Percentiles rank a stretch among this genome's conserved stretches.
Evolutionary conservation across 2,113 vertebrate species (phyloP).

Genomic region (Cyphomyrus plagiostoma): DNA sequence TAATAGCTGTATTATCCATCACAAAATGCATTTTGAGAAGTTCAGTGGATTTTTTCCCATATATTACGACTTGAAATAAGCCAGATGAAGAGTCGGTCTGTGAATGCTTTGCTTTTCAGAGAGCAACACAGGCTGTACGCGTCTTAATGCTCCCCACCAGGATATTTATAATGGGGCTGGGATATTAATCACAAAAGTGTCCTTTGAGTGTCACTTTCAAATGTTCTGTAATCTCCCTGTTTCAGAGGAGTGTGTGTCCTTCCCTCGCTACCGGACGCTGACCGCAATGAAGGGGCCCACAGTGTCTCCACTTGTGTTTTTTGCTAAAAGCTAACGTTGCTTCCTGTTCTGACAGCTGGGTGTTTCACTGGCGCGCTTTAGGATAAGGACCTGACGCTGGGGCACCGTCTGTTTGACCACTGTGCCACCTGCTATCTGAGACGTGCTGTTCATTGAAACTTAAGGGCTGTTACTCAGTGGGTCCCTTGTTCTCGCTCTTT

Average conservation of each 20-base stretch:
- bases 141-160: neutral
- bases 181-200: neutral
- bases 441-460: neutral
- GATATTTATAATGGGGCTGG: neutral
- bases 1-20: neutral
- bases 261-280: neutral
- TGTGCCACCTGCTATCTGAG: neutral
- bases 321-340: neutral
- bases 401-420: neutral
- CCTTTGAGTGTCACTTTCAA: neutral
- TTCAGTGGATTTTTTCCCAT: neutral
- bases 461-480: neutral
- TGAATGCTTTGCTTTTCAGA: neutral
- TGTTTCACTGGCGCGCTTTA: neutral
- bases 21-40: neutral
- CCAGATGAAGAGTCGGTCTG: neutral
- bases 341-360: neutral
- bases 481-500: neutral
- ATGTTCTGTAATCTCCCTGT: neutral
- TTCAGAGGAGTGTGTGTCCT: neutral
- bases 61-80: neutral
- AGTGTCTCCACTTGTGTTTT: neutral
- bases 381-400: neutral
- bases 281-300: neutral
- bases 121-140: neutral